These are phyloP conservation scores for Dryocosmus kuriphilus DNA, from an alignment of 2,888 invertebrate species.

Conservation along the genomic window DNA sequence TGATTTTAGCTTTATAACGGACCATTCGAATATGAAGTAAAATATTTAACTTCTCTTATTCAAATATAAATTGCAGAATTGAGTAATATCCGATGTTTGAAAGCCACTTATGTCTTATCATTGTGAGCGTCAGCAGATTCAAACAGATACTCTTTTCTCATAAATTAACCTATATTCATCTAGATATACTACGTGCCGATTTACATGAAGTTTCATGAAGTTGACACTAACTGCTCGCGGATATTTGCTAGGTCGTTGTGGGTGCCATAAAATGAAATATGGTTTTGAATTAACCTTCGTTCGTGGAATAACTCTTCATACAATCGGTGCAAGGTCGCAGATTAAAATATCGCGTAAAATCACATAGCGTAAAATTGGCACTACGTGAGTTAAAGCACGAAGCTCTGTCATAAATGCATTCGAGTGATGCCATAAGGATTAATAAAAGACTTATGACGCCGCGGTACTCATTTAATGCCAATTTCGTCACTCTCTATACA, in stretches of 20 bases:
- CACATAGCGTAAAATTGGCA: not conserved
- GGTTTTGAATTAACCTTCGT: slow-evolving; percentile 5
- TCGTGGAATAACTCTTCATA: not conserved
- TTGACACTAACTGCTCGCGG: not conserved
- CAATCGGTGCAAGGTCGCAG: slow-evolving; percentile 27
- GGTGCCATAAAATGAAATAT: slow-evolving; percentile 17
- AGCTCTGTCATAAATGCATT: not conserved
- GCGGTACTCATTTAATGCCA: not conserved
- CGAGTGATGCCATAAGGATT: not conserved
- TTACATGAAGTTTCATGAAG: slow-evolving; percentile 10
- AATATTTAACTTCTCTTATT: too few species aligned
- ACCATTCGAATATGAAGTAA: too few species aligned
- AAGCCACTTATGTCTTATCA: slow-evolving; percentile 14
- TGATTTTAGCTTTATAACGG: too few species aligned
- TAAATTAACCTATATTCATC: slow-evolving; percentile 25
- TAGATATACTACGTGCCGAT: slow-evolving; percentile 33
- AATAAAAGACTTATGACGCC: not conserved
- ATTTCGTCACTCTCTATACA: not conserved
- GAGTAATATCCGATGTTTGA: not conserved
- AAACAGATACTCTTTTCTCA: slow-evolving; percentile 3
- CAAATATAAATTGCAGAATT: not conserved
- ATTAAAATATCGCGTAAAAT: slow-evolving; percentile 7
- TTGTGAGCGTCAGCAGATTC: slow-evolving; percentile 7
- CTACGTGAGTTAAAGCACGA: not conserved
- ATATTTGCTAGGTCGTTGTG: slow-evolving; percentile 18